phyloP scores from a whole-genome alignment of 2,797 vertebrate species.

The Sarcophilus harrisii region DNA sequence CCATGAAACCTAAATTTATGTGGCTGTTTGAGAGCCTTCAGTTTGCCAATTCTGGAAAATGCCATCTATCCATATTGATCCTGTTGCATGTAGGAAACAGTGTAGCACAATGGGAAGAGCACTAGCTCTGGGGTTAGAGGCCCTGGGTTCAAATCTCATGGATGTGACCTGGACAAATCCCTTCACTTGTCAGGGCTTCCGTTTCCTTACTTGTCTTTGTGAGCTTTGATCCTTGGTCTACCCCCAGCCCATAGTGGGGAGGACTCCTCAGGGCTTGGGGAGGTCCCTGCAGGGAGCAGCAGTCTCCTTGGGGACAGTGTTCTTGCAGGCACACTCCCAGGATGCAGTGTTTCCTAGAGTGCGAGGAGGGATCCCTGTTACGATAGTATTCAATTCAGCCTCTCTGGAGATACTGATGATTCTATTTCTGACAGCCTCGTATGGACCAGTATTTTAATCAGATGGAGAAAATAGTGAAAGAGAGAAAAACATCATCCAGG shows the following conservation, averaged over 20 bases:
- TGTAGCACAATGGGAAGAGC: neutral
- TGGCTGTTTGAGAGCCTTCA: neutral
- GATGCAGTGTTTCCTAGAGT: neutral
- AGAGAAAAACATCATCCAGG: conserved; percentile 97
- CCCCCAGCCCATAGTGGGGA: neutral
- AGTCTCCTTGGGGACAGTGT: neutral
- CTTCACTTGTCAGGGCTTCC: neutral
- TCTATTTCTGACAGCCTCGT: conserved; percentile 89
- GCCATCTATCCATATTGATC: neutral
- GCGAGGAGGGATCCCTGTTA: neutral
- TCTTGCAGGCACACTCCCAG: neutral
- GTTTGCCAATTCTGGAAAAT: neutral
- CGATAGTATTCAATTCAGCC: neutral
- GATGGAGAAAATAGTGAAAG: conserved; percentile 99
- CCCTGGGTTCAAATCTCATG: neutral
- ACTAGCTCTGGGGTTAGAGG: neutral
- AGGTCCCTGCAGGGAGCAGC: neutral
- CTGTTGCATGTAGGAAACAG: neutral
- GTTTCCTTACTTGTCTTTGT: neutral
- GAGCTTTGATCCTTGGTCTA: neutral
- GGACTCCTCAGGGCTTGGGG: neutral
- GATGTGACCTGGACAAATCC: neutral
- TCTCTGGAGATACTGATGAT: neutral
- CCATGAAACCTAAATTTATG: neutral
- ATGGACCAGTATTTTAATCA: conserved; percentile 99